Conservation (phyloP, 1,140 invertebrate species). For the Globodera ellingtonae region DNA sequence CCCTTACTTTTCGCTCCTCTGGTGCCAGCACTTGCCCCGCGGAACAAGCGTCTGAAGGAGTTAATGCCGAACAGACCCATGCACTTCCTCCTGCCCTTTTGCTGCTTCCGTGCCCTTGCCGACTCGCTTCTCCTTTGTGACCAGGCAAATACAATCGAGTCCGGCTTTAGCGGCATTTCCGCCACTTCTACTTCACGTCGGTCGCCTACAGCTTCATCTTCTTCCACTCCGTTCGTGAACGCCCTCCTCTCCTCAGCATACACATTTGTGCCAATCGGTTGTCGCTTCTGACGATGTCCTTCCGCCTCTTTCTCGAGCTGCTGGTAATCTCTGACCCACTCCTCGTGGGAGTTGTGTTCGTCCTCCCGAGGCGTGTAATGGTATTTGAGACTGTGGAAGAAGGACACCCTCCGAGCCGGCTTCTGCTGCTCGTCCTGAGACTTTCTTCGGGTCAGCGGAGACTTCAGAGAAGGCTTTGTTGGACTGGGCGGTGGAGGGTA, state of each 20-base stretch:
- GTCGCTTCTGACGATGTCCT: not conserved
- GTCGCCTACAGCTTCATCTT: not conserved
- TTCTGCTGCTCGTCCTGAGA: slow-evolving; percentile 5
- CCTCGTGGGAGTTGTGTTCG: not conserved
- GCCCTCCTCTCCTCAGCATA: not conserved
- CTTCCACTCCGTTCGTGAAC: not conserved
- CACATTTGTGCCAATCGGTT: not conserved
- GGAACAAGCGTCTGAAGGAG: slow-evolving; percentile 1
- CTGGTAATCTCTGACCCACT: not conserved
- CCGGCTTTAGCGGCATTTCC: slow-evolving; percentile 25
- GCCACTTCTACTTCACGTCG: not conserved
- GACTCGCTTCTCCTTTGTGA: slow-evolving; percentile 14
- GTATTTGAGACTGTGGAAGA: slow-evolving; percentile 26
- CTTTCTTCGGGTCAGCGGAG: slow-evolving; percentile 16
- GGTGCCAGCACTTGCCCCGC: not conserved
- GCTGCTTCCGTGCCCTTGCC: not conserved
- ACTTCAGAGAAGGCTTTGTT: slow-evolving; percentile 21
- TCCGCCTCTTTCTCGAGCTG: slow-evolving; percentile 9
- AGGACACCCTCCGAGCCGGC: not conserved
- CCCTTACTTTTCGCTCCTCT: slow-evolving; percentile 19
- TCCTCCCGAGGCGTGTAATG: slow-evolving; percentile 28
- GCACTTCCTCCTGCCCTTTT: slow-evolving; percentile 14
- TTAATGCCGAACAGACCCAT: slow-evolving; percentile 20
- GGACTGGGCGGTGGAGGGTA: not conserved
- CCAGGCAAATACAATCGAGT: slow-evolving; percentile 27